Conservation (phyloP, 1,140 invertebrate genomes). For the Trachymyrmex cornetzi region DNA sequence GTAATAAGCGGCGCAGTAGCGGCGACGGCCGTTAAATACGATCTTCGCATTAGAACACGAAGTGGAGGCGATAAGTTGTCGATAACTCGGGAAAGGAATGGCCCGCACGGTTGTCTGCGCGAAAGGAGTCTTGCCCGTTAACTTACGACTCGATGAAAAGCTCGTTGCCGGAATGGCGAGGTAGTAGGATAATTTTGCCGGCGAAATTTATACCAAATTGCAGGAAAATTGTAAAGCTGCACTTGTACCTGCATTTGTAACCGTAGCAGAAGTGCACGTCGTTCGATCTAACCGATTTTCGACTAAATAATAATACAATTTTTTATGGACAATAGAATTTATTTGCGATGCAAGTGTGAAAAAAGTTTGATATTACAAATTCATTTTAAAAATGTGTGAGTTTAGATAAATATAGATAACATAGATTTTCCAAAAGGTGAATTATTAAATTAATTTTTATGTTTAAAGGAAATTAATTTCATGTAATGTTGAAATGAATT, state of each 20-base stretch:
- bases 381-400: background rate
- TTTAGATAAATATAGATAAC: background rate
- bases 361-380: background rate
- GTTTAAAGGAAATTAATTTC: background rate
- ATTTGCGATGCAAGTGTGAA: background rate
- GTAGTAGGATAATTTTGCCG: background rate
- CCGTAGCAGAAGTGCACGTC: background rate
- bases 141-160: constrained; percentile 86
- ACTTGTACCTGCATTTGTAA: constrained; percentile 3
- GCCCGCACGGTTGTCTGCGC: constrained; percentile 56
- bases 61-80: constrained; percentile 72
- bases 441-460: background rate
- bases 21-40: constrained; percentile 63
- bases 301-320: background rate
- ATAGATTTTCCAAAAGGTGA: background rate
- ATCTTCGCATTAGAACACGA: constrained; percentile 67
- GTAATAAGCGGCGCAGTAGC: constrained; percentile 60
- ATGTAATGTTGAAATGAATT: background rate
- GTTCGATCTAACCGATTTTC: constrained; percentile 10
- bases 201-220: constrained; percentile 55
- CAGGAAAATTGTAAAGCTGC: constrained; percentile 60
- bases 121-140: constrained; percentile 68
- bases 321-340: background rate
- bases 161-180: constrained; percentile 78
- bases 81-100: constrained; percentile 32